Evolutionary conservation across 2,797 vertebrate genomes (phyloP).

Genomic region (Takifugu ocellatus): DNA sequence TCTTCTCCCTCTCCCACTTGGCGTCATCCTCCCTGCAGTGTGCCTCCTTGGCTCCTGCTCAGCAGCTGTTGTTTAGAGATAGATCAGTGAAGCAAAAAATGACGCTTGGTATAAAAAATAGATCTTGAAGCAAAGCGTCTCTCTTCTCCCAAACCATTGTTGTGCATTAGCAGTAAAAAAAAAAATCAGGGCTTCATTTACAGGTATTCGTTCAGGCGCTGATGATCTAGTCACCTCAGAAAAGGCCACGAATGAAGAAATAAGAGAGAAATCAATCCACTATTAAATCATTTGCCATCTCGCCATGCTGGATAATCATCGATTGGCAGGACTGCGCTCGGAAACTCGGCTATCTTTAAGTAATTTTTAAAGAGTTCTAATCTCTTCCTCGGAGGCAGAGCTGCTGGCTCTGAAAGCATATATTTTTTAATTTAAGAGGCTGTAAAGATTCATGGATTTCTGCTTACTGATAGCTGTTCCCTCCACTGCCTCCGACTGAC

Average conservation of each 20-base stretch:
- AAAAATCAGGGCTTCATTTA: conserved; percentile 83
- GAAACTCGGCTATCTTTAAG: conserved; percentile 35
- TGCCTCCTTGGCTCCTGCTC: conserved; percentile 67
- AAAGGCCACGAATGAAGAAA: conserved; percentile 70
- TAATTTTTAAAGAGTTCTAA: conserved; percentile 38
- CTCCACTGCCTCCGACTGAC: conserved; percentile 46
- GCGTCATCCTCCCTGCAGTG: conserved; percentile 59
- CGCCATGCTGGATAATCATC: conserved; percentile 60
- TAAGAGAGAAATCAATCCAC: conserved; percentile 66
- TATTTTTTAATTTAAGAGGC: conserved; percentile 11
- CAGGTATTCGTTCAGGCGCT: conserved; percentile 81
- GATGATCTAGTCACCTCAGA: conserved; percentile 85
- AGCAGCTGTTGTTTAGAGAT: conserved; percentile 89
- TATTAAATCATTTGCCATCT: conserved; percentile 59
- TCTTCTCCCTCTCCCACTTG: conserved; percentile 49
- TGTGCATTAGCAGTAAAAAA: conserved; percentile 66
- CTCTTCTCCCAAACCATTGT: conserved; percentile 78
- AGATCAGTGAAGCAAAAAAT: conserved; percentile 95
- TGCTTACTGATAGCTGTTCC: conserved; percentile 23
- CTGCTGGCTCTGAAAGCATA: conserved; percentile 1
- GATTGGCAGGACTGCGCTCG: conserved; percentile 56
- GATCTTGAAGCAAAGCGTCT: conserved; percentile 75
- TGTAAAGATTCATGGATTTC: conserved; percentile 9
- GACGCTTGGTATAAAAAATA: conserved; percentile 80
- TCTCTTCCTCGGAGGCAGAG: conserved; percentile 14